Evolutionary conservation across 2,113 vertebrate genomes (phyloP).

Genomic region (Myrmecobius fasciatus): DNA sequence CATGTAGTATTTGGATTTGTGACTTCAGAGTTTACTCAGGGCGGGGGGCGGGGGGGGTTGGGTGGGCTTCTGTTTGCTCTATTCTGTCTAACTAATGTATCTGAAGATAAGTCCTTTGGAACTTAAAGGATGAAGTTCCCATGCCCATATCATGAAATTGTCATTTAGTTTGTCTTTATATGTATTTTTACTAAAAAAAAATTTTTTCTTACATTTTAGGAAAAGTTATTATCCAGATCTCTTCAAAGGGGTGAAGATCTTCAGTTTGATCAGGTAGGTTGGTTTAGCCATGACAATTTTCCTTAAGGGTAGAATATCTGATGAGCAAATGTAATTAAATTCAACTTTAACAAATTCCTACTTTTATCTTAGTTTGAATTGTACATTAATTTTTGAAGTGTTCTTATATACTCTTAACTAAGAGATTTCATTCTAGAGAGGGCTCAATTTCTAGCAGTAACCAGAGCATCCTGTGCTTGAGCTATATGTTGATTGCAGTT

Average conservation of each 20-base stretch:
- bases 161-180: not conserved
- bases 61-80: not conserved
- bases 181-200: not conserved
- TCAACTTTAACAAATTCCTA: slow-evolving; percentile 18
- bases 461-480: not conserved
- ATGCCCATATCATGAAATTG: not conserved
- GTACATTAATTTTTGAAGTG: slow-evolving; percentile 7
- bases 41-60: too few species aligned
- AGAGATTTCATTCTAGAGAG: slow-evolving; percentile 1
- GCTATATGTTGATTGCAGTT: not conserved
- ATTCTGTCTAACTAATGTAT: not conserved
- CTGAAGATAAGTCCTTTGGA: not conserved
- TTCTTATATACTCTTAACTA: not conserved
- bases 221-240: slow-evolving; percentile 97
- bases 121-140: not conserved
- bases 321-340: not conserved
- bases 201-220: slow-evolving; percentile 82
- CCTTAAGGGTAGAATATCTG: slow-evolving; percentile 24
- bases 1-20: not conserved
- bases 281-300: slow-evolving; percentile 3
- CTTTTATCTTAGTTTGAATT: not conserved
- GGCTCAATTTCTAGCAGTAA: not conserved
- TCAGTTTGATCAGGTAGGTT: slow-evolving; percentile 98
- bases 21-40: not conserved
- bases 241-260: slow-evolving; percentile 99